These are phyloP conservation scores for Dolichomitus sp. DNA, from an alignment of 2,888 invertebrate species.

Conservation along the genomic window DNA sequence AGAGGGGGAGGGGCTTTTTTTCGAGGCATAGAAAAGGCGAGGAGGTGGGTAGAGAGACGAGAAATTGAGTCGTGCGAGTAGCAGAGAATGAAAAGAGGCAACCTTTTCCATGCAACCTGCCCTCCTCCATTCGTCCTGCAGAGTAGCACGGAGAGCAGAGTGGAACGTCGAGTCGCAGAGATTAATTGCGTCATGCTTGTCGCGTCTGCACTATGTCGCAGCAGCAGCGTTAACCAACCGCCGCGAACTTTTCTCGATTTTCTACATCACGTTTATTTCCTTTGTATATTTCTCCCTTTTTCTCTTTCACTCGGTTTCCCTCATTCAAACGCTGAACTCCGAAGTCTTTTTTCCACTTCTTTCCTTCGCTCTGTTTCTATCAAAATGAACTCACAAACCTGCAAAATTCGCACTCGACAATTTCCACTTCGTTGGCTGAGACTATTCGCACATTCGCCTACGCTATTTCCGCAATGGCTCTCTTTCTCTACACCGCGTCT, in stretches of 20 bases:
- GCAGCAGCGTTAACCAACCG: slow-evolving; percentile 41
- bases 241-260: slow-evolving; percentile 19
- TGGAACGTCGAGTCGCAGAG: slow-evolving; percentile 60
- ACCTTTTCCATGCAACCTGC: slow-evolving; percentile 62
- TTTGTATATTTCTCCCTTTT: slow-evolving; percentile 33
- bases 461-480: slow-evolving; percentile 34
- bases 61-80: slow-evolving; percentile 65
- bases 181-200: slow-evolving; percentile 71
- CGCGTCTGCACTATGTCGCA: slow-evolving; percentile 40
- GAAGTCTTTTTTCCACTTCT: slow-evolving; percentile 24
- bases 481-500: slow-evolving; percentile 21
- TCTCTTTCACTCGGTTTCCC: slow-evolving; percentile 37
- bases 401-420: slow-evolving; percentile 53
- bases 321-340: slow-evolving; percentile 16
- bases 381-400: slow-evolving; percentile 42
- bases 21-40: slow-evolving; percentile 52
- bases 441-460: slow-evolving; percentile 11
- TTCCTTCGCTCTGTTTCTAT: slow-evolving; percentile 35
- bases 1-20: slow-evolving; percentile 48
- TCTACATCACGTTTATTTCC: slow-evolving; percentile 32
- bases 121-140: slow-evolving; percentile 48
- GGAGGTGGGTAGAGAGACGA: slow-evolving; percentile 50
- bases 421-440: slow-evolving; percentile 49
- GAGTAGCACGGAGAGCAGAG: slow-evolving; percentile 35
- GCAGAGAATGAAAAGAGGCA: slow-evolving; percentile 51